Percentiles rank a stretch among this genome's conserved stretches.
phyloP scores from a whole-genome alignment of 2,888 invertebrate genomes.

The Stomorhina lunata region DNA sequence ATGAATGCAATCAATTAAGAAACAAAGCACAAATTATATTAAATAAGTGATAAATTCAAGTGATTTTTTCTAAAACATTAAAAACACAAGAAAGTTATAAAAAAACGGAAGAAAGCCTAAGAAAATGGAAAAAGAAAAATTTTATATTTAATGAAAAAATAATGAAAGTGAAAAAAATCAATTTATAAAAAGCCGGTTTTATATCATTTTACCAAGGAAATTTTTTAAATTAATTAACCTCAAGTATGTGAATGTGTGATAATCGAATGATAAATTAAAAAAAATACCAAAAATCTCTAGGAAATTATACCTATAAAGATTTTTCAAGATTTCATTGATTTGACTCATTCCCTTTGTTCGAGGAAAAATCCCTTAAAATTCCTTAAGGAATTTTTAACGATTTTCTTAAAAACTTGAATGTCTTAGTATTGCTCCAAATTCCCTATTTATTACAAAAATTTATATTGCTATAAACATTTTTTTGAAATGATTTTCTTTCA shows the following conservation, averaged over 20 bases:
- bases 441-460: too few species aligned
- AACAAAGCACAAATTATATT: slow-evolving; percentile 21
- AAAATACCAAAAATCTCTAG: background rate
- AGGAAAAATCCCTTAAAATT: background rate
- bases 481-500: too few species aligned
- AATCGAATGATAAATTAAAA: too few species aligned
- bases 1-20: background rate
- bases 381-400: background rate
- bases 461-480: too few species aligned
- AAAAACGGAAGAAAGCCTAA: background rate
- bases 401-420: background rate
- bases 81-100: background rate
- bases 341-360: background rate
- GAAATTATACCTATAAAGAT: slow-evolving; percentile 4
- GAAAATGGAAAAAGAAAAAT: background rate
- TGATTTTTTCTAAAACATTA: slow-evolving; percentile 9
- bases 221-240: too few species aligned
- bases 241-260: too few species aligned
- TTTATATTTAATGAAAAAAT: background rate
- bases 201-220: background rate
- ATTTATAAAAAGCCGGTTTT: slow-evolving; percentile 27
- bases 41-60: slow-evolving; percentile 3
- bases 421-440: background rate
- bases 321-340: slow-evolving; percentile 11
- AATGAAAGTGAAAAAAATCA: slow-evolving; percentile 10